Percentiles rank a stretch among this genome's conserved stretches.
These are phyloP conservation scores for Limnephilus lunatus DNA, from an alignment of 2,888 invertebrate genomes.

Conservation along the genomic window DNA sequence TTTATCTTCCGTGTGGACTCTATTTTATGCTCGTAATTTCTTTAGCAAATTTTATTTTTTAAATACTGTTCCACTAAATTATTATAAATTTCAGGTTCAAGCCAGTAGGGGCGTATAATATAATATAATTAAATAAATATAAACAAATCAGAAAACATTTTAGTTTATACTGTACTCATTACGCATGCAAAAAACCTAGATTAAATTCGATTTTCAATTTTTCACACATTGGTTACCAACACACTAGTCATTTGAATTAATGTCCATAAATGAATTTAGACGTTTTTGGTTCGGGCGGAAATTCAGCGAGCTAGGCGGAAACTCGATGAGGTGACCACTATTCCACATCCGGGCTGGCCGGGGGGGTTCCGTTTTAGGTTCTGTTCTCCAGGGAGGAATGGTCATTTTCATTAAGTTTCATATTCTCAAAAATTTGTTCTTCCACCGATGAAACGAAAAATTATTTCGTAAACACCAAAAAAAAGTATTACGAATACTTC, in stretches of 20 bases:
- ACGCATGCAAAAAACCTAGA: not conserved
- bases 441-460: too few species aligned
- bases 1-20: too few species aligned
- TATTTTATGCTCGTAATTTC: too few species aligned
- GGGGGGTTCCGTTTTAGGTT: not conserved
- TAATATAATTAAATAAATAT: too few species aligned
- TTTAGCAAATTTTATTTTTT: too few species aligned
- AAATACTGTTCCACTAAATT: too few species aligned
- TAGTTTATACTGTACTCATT: too few species aligned
- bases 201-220: not conserved
- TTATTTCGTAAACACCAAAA: too few species aligned
- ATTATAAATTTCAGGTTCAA: too few species aligned
- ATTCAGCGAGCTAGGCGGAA: constrained; percentile 16
- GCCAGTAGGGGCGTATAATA: too few species aligned
- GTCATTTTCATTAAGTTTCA: not conserved
- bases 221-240: not conserved
- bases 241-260: constrained; percentile 8
- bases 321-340: constrained; percentile 16
- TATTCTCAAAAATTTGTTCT: not conserved
- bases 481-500: too few species aligned
- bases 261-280: constrained; percentile 23
- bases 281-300: constrained; percentile 32
- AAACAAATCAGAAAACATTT: too few species aligned
- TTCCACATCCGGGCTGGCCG: constrained; percentile 2
- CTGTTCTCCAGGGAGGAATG: not conserved